A percentile compares a stretch with the other conserved stretches of the same genome.
Evolutionary conservation across 2,113 vertebrate species (phyloP).

Genomic region (Callithrix jacchus): DNA sequence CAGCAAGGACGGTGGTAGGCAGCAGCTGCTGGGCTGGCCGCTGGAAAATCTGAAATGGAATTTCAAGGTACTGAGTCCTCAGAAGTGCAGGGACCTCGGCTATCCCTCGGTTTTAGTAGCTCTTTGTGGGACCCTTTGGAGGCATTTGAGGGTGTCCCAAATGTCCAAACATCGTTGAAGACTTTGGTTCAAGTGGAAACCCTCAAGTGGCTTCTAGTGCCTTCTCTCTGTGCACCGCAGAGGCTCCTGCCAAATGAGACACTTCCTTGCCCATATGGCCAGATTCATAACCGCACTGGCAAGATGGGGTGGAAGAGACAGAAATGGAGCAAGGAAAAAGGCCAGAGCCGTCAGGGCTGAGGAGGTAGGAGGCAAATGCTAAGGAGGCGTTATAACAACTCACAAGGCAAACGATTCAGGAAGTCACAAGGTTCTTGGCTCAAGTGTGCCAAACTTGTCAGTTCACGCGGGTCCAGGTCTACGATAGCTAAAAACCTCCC

Average conservation of each 20-base stretch:
- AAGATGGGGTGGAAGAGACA: not conserved
- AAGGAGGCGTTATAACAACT: not conserved
- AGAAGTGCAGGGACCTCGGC: rapidly evolving
- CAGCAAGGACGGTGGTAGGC: constrained; percentile 61
- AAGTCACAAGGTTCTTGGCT: not conserved
- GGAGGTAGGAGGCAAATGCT: not conserved
- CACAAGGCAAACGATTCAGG: not conserved
- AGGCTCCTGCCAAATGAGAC: not conserved
- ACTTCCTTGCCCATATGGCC: not conserved
- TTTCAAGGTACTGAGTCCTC: rapidly evolving
- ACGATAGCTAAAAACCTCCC: not conserved
- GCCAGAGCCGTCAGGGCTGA: not conserved
- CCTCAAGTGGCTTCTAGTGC: not conserved
- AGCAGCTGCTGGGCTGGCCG: not conserved
- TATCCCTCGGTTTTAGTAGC: rapidly evolving
- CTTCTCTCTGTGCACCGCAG: not conserved
- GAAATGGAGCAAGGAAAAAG: not conserved
- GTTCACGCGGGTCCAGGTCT: not conserved
- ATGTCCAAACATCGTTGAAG: not conserved
- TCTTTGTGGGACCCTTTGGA: not conserved
- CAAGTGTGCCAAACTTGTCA: not conserved
- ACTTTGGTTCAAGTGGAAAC: not conserved
- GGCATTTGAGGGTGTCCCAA: not conserved
- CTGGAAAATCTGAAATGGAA: not conserved
- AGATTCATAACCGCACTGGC: not conserved